Evolutionary conservation across 2,113 vertebrate genomes (phyloP).

Genomic region (Nycticorax nycticorax): DNA sequence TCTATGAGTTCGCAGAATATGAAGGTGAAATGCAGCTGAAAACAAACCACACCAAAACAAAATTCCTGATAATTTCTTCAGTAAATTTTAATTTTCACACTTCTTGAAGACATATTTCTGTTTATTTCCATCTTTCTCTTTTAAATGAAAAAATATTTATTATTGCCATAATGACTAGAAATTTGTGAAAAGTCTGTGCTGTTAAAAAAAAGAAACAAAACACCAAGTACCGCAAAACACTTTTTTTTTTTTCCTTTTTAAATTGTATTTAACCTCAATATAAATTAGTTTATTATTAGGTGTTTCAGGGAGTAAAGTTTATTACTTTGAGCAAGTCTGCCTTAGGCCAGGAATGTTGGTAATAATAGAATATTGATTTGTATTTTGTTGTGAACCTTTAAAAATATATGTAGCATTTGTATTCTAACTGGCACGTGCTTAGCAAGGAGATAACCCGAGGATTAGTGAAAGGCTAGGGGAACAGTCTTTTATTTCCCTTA

Average conservation of each 20-base stretch:
- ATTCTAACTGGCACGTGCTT: fast-evolving
- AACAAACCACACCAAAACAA: not conserved
- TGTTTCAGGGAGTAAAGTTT: not conserved
- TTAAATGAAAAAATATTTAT: not conserved
- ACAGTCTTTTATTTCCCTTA: fast-evolving
- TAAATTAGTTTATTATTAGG: not conserved
- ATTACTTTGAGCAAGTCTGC: not conserved
- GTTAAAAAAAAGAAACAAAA: not conserved
- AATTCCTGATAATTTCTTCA: fast-evolving
- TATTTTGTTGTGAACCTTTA: fast-evolving
- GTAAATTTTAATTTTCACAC: fast-evolving
- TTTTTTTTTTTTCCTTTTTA: not conserved
- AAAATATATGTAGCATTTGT: fast-evolving
- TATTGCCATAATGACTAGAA: not conserved
- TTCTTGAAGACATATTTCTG: not conserved
- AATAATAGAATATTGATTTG: fast-evolving
- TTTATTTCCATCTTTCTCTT: not conserved
- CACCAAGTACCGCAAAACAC: fast-evolving
- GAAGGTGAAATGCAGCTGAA: not conserved
- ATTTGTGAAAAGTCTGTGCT: not conserved
- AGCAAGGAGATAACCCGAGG: not conserved
- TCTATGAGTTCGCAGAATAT: not conserved
- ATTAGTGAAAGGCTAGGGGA: fast-evolving
- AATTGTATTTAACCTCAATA: not conserved
- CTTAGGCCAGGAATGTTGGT: not conserved